These are phyloP conservation scores for Phortica variegata DNA, from an alignment of 1,140 invertebrate species.

Conservation along the genomic window DNA sequence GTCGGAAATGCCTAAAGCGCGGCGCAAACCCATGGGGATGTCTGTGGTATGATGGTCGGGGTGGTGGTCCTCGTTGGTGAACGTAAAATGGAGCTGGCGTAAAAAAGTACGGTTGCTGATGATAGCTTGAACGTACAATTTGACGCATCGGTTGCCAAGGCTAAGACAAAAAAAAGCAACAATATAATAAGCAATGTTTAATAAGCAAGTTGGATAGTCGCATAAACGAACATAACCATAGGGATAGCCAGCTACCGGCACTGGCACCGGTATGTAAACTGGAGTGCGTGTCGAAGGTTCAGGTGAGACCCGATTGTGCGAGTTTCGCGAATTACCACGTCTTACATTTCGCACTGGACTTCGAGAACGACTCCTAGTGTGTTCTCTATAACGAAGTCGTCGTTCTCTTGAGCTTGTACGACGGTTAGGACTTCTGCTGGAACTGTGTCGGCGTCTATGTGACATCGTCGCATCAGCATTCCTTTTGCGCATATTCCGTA, in stretches of 20 bases:
- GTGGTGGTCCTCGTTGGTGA: constrained; percentile 5
- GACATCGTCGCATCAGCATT: constrained; percentile 4
- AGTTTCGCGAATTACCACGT: constrained; percentile 17
- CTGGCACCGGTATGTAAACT: constrained; percentile 26
- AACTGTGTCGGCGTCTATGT: constrained; percentile 6
- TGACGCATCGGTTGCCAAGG: constrained; percentile 15
- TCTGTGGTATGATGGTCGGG: neutral
- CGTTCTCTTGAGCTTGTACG: neutral
- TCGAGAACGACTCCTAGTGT: constrained; percentile 11
- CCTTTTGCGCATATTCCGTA: constrained; percentile 11
- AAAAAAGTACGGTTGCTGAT: too few species aligned
- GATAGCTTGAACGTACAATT: constrained; percentile 10
- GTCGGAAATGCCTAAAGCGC: too few species aligned
- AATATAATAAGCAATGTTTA: neutral
- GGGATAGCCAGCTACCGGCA: constrained; percentile 26
- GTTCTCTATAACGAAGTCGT: neutral
- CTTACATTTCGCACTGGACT: neutral
- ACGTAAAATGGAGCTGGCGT: constrained; percentile 14
- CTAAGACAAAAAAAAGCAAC: constrained; percentile 8
- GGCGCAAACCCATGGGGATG: too few species aligned
- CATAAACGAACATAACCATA: constrained; percentile 24
- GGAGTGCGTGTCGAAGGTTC: too few species aligned
- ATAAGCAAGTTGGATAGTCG: neutral
- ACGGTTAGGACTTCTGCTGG: constrained; percentile 1
- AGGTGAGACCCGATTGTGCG: constrained; percentile 22